These are phyloP conservation scores for Polypedilum pembai DNA, from an alignment of 1,140 invertebrate species.

Conservation along the genomic window DNA sequence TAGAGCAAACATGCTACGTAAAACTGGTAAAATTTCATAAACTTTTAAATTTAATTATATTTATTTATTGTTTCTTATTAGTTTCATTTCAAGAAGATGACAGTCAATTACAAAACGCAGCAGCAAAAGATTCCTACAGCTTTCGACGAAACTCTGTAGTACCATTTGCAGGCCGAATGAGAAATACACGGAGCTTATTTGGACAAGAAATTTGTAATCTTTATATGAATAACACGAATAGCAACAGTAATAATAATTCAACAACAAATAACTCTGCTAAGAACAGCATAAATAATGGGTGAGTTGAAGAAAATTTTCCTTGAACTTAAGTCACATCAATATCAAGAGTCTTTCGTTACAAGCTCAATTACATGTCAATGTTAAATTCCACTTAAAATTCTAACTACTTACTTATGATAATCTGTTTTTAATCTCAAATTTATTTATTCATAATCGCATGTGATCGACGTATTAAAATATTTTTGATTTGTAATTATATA, in stretches of 20 bases:
- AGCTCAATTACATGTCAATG: too few species aligned
- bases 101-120: slow-evolving; percentile 39
- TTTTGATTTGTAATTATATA: too few species aligned
- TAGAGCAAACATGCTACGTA: slow-evolving; percentile 38
- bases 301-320: too few species aligned
- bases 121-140: slow-evolving; percentile 42
- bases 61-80: slow-evolving; percentile 30
- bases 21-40: slow-evolving; percentile 42
- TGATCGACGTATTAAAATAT: too few species aligned
- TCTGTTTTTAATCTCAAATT: too few species aligned
- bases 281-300: slow-evolving; percentile 25
- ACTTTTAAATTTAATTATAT: neutral
- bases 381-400: too few species aligned
- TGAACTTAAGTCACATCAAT: too few species aligned
- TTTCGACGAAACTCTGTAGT: slow-evolving; percentile 41
- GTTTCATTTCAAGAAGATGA: slow-evolving; percentile 44
- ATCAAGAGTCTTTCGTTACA: too few species aligned
- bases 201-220: slow-evolving; percentile 1
- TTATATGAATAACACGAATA: slow-evolving; percentile 33
- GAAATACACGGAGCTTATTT: neutral
- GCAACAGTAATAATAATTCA: slow-evolving; percentile 33
- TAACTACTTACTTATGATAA: too few species aligned
- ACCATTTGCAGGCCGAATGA: slow-evolving; percentile 39
- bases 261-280: too few species aligned
- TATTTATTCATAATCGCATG: too few species aligned